These are phyloP conservation scores for Girardia tigrina DNA, from an alignment of 2,888 invertebrate species.

Conservation along the genomic window DNA sequence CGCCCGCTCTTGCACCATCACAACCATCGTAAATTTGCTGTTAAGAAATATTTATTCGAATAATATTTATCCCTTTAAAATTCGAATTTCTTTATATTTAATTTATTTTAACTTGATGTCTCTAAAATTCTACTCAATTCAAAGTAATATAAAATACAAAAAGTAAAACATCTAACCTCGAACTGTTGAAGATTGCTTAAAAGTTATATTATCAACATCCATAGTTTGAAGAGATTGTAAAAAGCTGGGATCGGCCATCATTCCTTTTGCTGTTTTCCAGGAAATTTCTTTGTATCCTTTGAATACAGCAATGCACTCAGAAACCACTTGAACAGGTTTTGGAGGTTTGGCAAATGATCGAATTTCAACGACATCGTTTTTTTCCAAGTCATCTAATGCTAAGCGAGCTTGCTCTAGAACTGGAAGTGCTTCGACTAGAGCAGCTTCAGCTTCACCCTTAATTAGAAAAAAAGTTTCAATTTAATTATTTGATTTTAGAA, in stretches of 20 bases:
- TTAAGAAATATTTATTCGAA: too few species aligned
- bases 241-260: conserved; percentile 81
- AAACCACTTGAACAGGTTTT: conserved; percentile 71
- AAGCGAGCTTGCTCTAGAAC: conserved; percentile 66
- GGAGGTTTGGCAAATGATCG: conserved; percentile 78
- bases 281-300: conserved; percentile 68
- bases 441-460: conserved; percentile 63
- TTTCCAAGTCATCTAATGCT: conserved; percentile 69
- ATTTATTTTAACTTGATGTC: too few species aligned
- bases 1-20: too few species aligned
- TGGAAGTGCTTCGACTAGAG: conserved; percentile 67
- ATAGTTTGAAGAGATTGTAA: conserved; percentile 66
- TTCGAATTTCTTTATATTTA: too few species aligned
- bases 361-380: conserved; percentile 78
- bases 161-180: too few species aligned
- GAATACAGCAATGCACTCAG: conserved; percentile 74
- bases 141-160: too few species aligned
- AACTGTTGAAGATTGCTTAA: conserved; percentile 45
- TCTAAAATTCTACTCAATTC: too few species aligned
- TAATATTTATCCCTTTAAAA: too few species aligned
- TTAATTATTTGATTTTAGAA: neutral
- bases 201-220: conserved; percentile 57
- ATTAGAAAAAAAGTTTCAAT: conserved; percentile 33
- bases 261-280: conserved; percentile 76
- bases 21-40: too few species aligned